Evolutionary conservation across 2,888 invertebrate species (phyloP).

Genomic region (Dermolepida albohirtum): DNA sequence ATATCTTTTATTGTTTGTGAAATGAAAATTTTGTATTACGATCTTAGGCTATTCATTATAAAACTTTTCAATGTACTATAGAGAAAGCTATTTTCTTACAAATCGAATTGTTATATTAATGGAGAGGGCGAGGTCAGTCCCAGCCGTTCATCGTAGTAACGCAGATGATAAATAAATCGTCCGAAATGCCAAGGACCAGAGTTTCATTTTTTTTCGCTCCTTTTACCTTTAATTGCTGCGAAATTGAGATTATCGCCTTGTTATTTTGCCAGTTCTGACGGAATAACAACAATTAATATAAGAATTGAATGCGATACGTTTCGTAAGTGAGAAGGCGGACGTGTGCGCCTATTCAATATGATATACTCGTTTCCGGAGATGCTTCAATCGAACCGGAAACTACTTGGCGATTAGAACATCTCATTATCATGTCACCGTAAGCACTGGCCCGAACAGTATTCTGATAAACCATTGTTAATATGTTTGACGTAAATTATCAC

Average conservation of each 20-base stretch:
- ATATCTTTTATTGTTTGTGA: too few relatives aligned
- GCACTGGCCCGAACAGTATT: slow-evolving; percentile 16
- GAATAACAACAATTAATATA: too few relatives aligned
- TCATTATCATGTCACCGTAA: slow-evolving; percentile 47
- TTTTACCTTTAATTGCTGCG: slow-evolving; percentile 36
- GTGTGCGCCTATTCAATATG: slow-evolving; percentile 44
- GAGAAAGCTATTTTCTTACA: too few relatives aligned
- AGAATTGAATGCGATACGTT: background rate
- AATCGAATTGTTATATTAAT: too few relatives aligned
- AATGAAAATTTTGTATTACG: too few relatives aligned
- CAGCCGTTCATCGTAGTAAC: slow-evolving; percentile 18
- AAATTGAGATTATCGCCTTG: slow-evolving; percentile 31
- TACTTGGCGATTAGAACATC: slow-evolving; percentile 45
- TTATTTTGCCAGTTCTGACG: slow-evolving; percentile 20
- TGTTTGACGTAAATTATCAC: slow-evolving; percentile 2
- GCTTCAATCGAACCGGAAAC: slow-evolving; percentile 48
- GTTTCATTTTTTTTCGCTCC: slow-evolving; percentile 29
- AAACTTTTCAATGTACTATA: too few relatives aligned
- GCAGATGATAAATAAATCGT: slow-evolving; percentile 34
- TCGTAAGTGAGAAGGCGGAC: slow-evolving; percentile 45
- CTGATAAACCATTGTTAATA: slow-evolving; percentile 25
- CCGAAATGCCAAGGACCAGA: slow-evolving; percentile 29
- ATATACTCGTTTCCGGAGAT: slow-evolving; percentile 48
- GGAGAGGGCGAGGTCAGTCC: slow-evolving; percentile 20
- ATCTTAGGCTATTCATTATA: too few relatives aligned